phyloP scores from a whole-genome alignment of 2,113 vertebrate species.

The Caranx ignobilis region DNA sequence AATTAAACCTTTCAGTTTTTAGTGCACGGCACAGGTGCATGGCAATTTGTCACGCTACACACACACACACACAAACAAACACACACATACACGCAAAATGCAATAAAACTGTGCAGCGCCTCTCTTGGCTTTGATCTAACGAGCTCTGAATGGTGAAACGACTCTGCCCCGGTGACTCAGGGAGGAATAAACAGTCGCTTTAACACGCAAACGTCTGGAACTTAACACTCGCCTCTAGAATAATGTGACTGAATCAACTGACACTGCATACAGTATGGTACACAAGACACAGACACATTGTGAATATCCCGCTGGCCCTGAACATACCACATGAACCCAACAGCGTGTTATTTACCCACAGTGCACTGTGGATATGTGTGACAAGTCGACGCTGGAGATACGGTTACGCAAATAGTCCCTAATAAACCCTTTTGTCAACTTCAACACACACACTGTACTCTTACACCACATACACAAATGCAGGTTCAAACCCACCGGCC shows the following conservation, averaged over 20 bases:
- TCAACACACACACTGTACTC: neutral
- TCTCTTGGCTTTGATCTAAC: neutral
- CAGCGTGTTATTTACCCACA: conserved; percentile 10
- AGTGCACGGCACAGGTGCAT: conserved; percentile 40
- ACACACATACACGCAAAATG: neutral
- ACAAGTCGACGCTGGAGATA: conserved; percentile 1
- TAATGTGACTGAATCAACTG: no score
- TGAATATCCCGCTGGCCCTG: neutral
- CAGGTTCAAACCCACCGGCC: neutral
- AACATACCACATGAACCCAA: neutral
- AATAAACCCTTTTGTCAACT: neutral
- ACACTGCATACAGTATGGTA: neutral
- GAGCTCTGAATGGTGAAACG: neutral
- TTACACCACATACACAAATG: neutral
- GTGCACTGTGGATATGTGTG: conserved; percentile 4
- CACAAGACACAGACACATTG: neutral
- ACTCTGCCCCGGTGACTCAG: neutral
- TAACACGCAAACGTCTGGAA: no score
- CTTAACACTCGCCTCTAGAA: no score
- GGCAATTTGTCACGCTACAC: conserved; percentile 26
- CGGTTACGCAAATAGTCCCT: conserved; percentile 2
- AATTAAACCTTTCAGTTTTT: conserved; percentile 56
- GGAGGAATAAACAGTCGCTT: neutral
- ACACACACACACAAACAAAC: neutral
- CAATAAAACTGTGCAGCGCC: conserved; percentile 7